Evolutionary conservation across 2,797 vertebrate genomes (phyloP).

Genomic region (Pogoniulus pusillus): DNA sequence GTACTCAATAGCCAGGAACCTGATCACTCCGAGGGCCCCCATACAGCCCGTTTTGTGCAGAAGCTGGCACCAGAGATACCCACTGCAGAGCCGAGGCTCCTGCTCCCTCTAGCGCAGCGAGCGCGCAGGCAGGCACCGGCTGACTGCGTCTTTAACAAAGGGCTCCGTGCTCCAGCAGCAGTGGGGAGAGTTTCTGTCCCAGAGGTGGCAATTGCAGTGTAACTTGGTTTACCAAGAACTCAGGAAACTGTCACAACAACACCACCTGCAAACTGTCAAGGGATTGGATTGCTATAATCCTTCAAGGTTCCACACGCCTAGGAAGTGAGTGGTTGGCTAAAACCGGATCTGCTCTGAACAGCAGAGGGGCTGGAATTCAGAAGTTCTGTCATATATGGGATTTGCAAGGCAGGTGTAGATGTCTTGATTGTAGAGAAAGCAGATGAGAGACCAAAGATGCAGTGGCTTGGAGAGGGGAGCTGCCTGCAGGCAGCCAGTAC

Average conservation of each 20-base stretch:
- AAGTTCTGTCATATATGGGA: neutral
- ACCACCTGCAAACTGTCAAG: neutral
- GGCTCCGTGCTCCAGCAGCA: neutral
- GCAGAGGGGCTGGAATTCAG: neutral
- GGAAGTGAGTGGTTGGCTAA: neutral
- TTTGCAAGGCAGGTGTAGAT: neutral
- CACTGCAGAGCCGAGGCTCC: constrained; percentile 20
- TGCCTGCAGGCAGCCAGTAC: neutral
- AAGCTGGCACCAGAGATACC: neutral
- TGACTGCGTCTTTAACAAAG: neutral
- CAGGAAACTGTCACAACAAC: neutral
- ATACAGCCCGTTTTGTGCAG: no score
- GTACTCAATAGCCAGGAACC: neutral
- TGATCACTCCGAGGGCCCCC: neutral
- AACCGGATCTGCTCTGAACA: neutral
- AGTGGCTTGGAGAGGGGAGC: neutral
- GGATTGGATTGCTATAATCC: neutral
- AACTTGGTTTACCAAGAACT: neutral
- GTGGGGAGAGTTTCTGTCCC: neutral
- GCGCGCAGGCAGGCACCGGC: neutral
- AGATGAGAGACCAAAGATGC: neutral
- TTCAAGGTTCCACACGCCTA: neutral
- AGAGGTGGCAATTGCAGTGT: neutral
- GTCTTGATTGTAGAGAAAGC: neutral
- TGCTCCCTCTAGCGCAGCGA: constrained; percentile 61